These are phyloP conservation scores for Oophaga pumilio DNA, from an alignment of 2,113 vertebrate species.

Conservation along the genomic window DNA sequence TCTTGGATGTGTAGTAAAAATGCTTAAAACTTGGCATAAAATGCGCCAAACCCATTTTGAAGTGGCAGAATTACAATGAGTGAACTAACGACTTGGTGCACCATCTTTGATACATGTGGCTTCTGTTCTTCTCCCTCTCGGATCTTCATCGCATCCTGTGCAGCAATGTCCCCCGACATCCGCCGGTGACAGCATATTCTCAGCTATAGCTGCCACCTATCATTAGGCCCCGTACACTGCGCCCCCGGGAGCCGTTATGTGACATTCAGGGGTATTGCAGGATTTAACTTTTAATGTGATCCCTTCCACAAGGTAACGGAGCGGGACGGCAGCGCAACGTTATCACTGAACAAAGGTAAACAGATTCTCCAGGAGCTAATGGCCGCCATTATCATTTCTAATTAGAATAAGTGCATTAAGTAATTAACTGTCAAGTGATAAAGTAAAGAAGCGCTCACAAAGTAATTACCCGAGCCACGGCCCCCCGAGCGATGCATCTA, in stretches of 20 bases:
- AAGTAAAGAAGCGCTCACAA: background rate
- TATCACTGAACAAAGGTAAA: background rate
- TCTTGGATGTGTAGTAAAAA: too few species aligned
- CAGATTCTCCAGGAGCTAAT: background rate
- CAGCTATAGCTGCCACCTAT: constrained; percentile 7
- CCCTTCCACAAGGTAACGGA: background rate
- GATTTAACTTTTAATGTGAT: background rate
- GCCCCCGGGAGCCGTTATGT: background rate
- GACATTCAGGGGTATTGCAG: background rate
- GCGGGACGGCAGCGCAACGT: background rate
- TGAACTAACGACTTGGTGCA: too few species aligned
- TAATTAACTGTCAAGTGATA: constrained; percentile 45
- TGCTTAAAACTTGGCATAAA: too few species aligned
- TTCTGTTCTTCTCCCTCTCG: too few species aligned
- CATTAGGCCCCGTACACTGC: background rate
- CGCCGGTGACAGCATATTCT: background rate
- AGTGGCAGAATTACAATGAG: too few species aligned
- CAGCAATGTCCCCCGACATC: background rate
- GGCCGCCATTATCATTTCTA: constrained; percentile 31
- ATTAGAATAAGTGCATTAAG: constrained; percentile 46
- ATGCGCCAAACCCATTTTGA: too few species aligned
- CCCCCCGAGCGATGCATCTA: background rate
- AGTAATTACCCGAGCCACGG: constrained; percentile 14
- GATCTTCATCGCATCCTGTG: background rate
- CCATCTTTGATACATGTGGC: too few species aligned